phyloP scores from a whole-genome alignment of 2,113 vertebrate species.

The Scartelaos histophorus region DNA sequence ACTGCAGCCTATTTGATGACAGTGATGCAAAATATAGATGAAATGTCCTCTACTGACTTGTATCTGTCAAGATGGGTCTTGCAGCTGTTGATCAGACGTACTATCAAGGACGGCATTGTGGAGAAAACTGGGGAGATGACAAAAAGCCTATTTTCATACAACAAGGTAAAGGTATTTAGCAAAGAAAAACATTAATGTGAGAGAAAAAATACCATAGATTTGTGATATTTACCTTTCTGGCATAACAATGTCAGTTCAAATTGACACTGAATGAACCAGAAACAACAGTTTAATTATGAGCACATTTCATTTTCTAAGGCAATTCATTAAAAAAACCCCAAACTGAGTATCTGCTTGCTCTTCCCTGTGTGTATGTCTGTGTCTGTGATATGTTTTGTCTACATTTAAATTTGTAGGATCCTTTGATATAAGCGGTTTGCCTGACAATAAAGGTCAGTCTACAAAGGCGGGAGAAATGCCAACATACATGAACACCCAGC shows the following conservation, averaged over 20 bases:
- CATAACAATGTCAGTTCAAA: too few relatives aligned
- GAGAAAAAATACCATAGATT: neutral
- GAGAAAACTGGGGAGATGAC: constrained; percentile 80
- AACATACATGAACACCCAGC: constrained; percentile 90
- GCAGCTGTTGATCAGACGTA: constrained; percentile 87
- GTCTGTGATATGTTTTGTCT: neutral
- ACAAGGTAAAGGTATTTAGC: constrained; percentile 76
- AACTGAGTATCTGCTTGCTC: too few relatives aligned
- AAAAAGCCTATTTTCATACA: constrained; percentile 77
- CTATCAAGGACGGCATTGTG: constrained; percentile 88
- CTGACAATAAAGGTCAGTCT: constrained; percentile 78
- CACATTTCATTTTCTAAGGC: neutral
- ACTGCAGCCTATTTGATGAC: neutral
- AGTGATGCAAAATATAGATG: neutral
- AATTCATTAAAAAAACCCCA: too few relatives aligned
- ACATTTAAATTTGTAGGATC: constrained; percentile 74
- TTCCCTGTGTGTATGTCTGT: neutral
- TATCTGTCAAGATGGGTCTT: constrained; percentile 70
- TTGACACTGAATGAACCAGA: too few relatives aligned
- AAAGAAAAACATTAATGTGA: neutral
- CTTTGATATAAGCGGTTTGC: constrained; percentile 79
- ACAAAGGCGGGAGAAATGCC: constrained; percentile 75
- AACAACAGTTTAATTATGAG: neutral
- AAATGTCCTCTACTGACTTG: constrained; percentile 5
- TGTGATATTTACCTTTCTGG: too few relatives aligned